Percentiles rank a stretch among this genome's conserved stretches.
Evolutionary conservation across 2,888 invertebrate species (phyloP).

Genomic region (Lasioglossum calceatum): DNA sequence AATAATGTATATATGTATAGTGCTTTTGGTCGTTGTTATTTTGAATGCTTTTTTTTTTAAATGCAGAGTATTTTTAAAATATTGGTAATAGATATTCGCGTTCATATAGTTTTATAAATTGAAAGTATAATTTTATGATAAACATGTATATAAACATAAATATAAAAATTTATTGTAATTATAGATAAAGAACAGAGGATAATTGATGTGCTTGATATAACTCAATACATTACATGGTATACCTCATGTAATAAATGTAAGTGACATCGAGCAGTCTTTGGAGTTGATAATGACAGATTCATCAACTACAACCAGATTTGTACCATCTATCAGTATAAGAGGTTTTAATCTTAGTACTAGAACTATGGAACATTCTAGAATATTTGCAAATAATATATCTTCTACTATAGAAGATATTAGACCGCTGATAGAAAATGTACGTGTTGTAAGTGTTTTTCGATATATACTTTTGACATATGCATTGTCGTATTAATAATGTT

Average conservation of each 20-base stretch:
- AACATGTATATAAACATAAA: neutral
- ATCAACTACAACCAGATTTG: slow-evolving; percentile 5
- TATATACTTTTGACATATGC: neutral
- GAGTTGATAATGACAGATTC: slow-evolving; percentile 44
- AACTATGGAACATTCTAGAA: slow-evolving; percentile 63
- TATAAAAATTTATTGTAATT: slow-evolving; percentile 18
- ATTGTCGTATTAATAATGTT: neutral
- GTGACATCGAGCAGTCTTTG: slow-evolving; percentile 24
- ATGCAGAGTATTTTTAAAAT: neutral
- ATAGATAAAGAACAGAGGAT: slow-evolving; percentile 45
- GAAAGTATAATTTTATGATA: neutral
- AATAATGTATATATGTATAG: neutral
- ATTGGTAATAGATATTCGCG: neutral
- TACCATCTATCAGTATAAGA: slow-evolving; percentile 42
- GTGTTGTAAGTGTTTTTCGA: slow-evolving; percentile 83
- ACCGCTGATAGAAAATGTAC: slow-evolving; percentile 88
- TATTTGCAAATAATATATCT: slow-evolving; percentile 79
- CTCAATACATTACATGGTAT: slow-evolving; percentile 8
- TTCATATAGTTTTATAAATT: neutral
- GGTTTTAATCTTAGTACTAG: slow-evolving; percentile 59
- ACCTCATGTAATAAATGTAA: slow-evolving; percentile 19
- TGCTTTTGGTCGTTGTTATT: neutral
- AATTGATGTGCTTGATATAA: slow-evolving; percentile 10
- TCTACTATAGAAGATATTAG: slow-evolving; percentile 87
- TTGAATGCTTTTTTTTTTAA: neutral